These are phyloP conservation scores for Platichthys stellatus DNA, from an alignment of 2,113 vertebrate species.

Conservation along the genomic window DNA sequence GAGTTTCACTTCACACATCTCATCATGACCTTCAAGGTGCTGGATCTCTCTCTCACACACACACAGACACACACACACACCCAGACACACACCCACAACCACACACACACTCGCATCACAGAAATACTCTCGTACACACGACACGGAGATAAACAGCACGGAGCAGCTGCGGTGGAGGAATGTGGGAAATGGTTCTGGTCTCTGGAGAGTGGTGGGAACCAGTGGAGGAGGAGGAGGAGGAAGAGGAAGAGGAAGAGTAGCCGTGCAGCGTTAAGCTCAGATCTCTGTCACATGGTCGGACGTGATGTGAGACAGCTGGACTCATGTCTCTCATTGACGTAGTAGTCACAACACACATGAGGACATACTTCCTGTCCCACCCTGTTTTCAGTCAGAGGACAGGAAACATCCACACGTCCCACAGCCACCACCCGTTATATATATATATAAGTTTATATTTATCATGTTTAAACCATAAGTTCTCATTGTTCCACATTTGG, in stretches of 20 bases:
- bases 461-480: too few relatives aligned
- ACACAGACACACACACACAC: neutral
- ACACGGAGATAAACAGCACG: slow-evolving; percentile 20
- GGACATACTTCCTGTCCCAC: slow-evolving; percentile 16
- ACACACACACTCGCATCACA: neutral
- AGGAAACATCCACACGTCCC: slow-evolving; percentile 15
- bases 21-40: slow-evolving; percentile 99
- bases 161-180: slow-evolving; percentile 64
- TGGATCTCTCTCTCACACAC: slow-evolving; percentile 5
- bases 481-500: too few relatives aligned
- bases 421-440: too few relatives aligned
- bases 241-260: neutral
- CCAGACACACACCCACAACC: neutral
- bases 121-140: neutral
- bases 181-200: slow-evolving; percentile 49
- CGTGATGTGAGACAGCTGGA: slow-evolving; percentile 56
- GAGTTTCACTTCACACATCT: slow-evolving; percentile 99
- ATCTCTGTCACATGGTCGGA: slow-evolving; percentile 3
- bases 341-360: slow-evolving; percentile 32
- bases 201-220: slow-evolving; percentile 60
- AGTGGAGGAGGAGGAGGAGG: slow-evolving; percentile 17
- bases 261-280: slow-evolving; percentile 34
- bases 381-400: slow-evolving; percentile 6
- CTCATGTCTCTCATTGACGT: slow-evolving; percentile 21
- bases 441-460: too few relatives aligned